Percentiles rank a stretch among this genome's conserved stretches.
These are phyloP conservation scores for Thalassophryne amazonica DNA, from an alignment of 2,797 vertebrate genomes.

Conservation along the genomic window DNA sequence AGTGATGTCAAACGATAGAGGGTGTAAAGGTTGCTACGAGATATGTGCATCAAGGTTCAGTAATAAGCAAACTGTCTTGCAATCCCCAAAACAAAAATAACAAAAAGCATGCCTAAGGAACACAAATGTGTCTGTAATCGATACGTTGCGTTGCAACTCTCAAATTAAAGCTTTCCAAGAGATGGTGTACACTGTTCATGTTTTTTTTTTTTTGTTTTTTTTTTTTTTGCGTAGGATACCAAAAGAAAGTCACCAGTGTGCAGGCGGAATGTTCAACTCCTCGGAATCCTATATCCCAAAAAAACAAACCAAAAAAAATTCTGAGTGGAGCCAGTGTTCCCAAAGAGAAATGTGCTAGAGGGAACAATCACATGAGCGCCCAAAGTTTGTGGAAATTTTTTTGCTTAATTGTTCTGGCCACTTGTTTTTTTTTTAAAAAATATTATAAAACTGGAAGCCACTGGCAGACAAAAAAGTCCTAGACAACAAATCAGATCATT, in stretches of 20 bases:
- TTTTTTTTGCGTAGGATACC: constrained; percentile 50
- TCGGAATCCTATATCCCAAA: constrained; percentile 26
- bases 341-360: constrained; percentile 63
- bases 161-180: constrained; percentile 75
- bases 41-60: constrained; percentile 65
- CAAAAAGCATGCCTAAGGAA: constrained; percentile 74
- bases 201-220: background rate
- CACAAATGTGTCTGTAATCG: constrained; percentile 47
- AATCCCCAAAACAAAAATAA: no score
- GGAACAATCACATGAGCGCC: constrained; percentile 62
- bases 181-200: constrained; percentile 48
- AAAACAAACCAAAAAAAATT: constrained; percentile 24
- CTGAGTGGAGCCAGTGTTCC: constrained; percentile 47
- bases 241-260: constrained; percentile 51
- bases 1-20: constrained; percentile 42
- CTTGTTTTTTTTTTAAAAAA: constrained; percentile 69
- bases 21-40: constrained; percentile 62
- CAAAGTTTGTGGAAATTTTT: constrained; percentile 58
- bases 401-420: constrained; percentile 70
- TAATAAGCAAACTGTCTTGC: constrained; percentile 65
- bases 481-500: constrained; percentile 56
- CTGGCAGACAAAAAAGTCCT: constrained; percentile 75
- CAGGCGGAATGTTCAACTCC: constrained; percentile 42
- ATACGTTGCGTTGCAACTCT: constrained; percentile 63
- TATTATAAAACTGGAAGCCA: constrained; percentile 82